Evolutionary conservation across 2,797 vertebrate species (phyloP).

Genomic region (Rhinoraja longicauda): DNA sequence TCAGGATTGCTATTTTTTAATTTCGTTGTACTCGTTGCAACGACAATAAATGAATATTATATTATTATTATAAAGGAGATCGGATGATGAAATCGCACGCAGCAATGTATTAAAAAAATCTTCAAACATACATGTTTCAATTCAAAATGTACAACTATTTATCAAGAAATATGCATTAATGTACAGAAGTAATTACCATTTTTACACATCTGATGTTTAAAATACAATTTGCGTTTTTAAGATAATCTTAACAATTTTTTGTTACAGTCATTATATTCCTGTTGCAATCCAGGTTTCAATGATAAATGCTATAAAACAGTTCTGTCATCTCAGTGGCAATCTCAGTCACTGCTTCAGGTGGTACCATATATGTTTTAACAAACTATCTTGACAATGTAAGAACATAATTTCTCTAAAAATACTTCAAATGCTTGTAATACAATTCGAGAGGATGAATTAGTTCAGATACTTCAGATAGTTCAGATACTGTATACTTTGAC

Average conservation of each 20-base stretch:
- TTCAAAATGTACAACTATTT: conserved; percentile 19
- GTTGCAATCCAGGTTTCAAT: background rate
- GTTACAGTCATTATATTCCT: conserved; percentile 26
- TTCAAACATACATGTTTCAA: conserved; percentile 4
- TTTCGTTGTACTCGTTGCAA: too few species aligned
- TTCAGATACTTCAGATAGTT: background rate
- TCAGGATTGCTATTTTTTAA: too few species aligned
- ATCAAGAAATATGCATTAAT: conserved; percentile 10
- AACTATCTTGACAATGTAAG: background rate
- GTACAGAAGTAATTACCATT: conserved; percentile 12
- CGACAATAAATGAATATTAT: too few species aligned
- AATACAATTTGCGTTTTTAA: conserved; percentile 34
- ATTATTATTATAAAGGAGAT: background rate
- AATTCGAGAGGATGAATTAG: background rate
- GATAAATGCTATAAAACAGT: background rate
- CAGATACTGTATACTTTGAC: background rate
- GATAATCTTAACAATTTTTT: conserved; percentile 19
- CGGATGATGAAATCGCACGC: background rate
- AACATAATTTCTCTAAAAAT: background rate
- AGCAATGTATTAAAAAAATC: background rate
- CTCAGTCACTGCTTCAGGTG: background rate
- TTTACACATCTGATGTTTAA: conserved; percentile 31
- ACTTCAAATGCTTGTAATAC: background rate
- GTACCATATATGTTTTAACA: background rate
- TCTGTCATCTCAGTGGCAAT: background rate